phyloP scores from a whole-genome alignment of 2,113 vertebrate species.

The Ameiurus melas region DNA sequence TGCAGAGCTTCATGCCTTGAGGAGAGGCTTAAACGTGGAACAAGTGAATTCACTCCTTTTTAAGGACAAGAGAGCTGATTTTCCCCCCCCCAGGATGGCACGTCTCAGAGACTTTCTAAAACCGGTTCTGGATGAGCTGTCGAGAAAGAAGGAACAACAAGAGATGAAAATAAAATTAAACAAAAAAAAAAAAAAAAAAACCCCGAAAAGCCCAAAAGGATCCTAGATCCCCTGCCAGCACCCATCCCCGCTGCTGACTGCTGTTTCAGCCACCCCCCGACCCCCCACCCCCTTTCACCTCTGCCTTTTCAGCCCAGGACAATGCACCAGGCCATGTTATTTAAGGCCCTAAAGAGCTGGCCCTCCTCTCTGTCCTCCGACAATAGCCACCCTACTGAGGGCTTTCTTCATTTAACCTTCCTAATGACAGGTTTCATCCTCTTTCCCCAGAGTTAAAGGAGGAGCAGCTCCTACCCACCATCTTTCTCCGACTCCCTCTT shows the following conservation, averaged over 20 bases:
- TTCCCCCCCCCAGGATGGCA: slow-evolving; percentile 45
- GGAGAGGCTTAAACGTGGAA: slow-evolving; percentile 46
- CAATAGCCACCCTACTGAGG: slow-evolving; percentile 69
- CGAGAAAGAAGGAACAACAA: slow-evolving; percentile 72
- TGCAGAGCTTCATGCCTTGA: slow-evolving; percentile 38
- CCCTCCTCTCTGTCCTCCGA: slow-evolving; percentile 69
- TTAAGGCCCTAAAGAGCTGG: slow-evolving; percentile 75
- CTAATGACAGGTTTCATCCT: slow-evolving; percentile 82
- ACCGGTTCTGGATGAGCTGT: slow-evolving; percentile 71
- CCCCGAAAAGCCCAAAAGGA: slow-evolving; percentile 43
- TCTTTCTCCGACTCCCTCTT: slow-evolving; percentile 59
- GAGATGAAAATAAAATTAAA: slow-evolving; percentile 65
- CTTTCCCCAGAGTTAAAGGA: slow-evolving; percentile 65
- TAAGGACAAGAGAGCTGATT: slow-evolving; percentile 49
- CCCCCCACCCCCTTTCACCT: slow-evolving; percentile 62
- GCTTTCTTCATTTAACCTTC: slow-evolving; percentile 74
- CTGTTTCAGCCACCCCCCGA: slow-evolving; percentile 63
- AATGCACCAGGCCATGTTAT: slow-evolving; percentile 76
- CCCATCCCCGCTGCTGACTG: slow-evolving; percentile 65
- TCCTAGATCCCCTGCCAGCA: slow-evolving; percentile 48
- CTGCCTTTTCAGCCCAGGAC: slow-evolving; percentile 71
- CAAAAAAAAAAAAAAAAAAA: slow-evolving; percentile 62
- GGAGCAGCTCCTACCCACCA: slow-evolving; percentile 64
- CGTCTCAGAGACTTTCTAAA: slow-evolving; percentile 47
- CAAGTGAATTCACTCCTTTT: slow-evolving; percentile 52